Conservation (phyloP, 2,797 vertebrate genomes). For the Micrastur ruficollis region DNA sequence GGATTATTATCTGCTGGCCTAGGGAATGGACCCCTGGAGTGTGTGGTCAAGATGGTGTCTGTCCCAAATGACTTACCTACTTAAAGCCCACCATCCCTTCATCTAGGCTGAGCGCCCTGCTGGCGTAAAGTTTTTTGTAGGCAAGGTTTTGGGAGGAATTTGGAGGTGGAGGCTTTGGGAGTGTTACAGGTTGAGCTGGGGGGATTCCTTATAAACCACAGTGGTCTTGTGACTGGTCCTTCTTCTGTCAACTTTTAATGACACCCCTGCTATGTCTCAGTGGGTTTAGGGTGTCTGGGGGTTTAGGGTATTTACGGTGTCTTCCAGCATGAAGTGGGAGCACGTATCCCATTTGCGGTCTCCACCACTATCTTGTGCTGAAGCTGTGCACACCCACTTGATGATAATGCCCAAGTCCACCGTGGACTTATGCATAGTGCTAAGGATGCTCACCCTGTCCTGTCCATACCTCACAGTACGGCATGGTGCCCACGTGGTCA, state of each 20-base stretch:
- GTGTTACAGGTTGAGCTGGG: background rate
- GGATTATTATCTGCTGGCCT: background rate
- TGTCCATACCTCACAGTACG: rapidly evolving
- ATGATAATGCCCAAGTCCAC: background rate
- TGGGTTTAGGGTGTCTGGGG: background rate
- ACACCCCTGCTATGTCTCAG: background rate
- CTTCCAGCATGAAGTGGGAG: background rate
- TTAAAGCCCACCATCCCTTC: background rate
- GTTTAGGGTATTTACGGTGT: background rate
- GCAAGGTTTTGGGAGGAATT: background rate
- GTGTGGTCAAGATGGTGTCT: background rate
- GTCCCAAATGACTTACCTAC: background rate
- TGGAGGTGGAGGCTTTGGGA: background rate
- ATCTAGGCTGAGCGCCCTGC: background rate
- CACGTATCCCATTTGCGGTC: background rate
- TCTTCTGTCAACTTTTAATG: background rate
- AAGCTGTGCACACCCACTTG: rapidly evolving
- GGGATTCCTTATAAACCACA: background rate
- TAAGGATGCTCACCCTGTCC: background rate
- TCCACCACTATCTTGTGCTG: background rate
- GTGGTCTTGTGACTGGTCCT: background rate
- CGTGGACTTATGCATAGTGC: background rate
- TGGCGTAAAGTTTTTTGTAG: background rate
- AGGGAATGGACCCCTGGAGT: background rate
- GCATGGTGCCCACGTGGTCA: background rate